Evolutionary conservation across 2,888 invertebrate species (phyloP), one percentile per base, ranked within the genome.

Genomic region (Muschampia plurimacula): DNA sequence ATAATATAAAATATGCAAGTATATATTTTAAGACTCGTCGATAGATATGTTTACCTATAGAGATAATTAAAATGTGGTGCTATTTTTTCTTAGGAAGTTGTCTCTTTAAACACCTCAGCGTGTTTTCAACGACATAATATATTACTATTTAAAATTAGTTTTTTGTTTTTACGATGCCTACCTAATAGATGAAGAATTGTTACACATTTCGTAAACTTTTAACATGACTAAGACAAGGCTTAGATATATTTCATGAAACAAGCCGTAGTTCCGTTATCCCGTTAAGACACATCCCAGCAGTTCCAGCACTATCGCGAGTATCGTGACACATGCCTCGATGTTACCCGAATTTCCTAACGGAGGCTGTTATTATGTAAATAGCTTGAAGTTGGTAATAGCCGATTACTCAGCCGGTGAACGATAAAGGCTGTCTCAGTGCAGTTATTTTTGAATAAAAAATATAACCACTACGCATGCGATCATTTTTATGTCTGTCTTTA

Each of bases 311-410:
- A 66, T 72, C 46, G 68, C 71, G 71, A 55, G 15, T 55, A 22
- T 55, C 52, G 52, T 55, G 49, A 73, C 75, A 75, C 69, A 75
- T 72, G 74, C 72, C 75, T 69, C 67, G 64, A 69, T 69, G 74
- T 68, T 71, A 65, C 69, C 73, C 67, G 73, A 69, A 72, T 69
- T 71, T 63, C 74, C 75, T 63, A 75, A 67, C 75, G 72, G 63
- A 72, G 73, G 73, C 71, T 69, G 75, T 75, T 75, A 75, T 75
- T 75, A 75, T 75, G 74, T 72, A 72, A 73, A 75, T 75, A 73
- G 71, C 73, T 71, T 13, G 46, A 39, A 74, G 75, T 74, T 72
- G 71, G 71, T 75, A 71, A 73, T 75, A 68, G 73, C 71, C 75
- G 68, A 67, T 73, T 72, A 73, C 52, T 72, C 69, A 69, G 59